Base-by-base conservation (phyloP, 1,140 invertebrate genomes). In the Venustaconcha ellipsiformis region DNA sequence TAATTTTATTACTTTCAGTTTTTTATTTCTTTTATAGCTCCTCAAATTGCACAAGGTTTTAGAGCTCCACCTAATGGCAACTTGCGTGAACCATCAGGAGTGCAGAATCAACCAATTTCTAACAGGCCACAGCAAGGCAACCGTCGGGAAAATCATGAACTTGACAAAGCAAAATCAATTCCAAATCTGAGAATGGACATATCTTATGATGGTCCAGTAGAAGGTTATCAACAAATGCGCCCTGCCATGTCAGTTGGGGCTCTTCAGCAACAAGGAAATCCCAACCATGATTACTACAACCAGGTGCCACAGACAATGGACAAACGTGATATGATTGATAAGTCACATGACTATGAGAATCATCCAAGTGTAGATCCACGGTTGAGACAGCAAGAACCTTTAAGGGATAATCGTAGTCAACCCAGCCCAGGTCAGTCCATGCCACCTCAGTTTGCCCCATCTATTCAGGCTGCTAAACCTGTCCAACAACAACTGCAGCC, bases 121-220 rank as follows among this genome's bases (percentile, higher is more conserved):
- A 74, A 71, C n/a, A 68, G 26, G 65, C 26, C 69, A 72, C 63
- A 55, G 20, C 80, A 68, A 4, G n/a, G 71, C 74, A 20, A 58
- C 60, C 56, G 15, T 56, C 57, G 63, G 71, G 79, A 67, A 72
- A 80, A 77, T 59, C 74, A 82, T n/a, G 82, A 83, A 30, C 57
- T 79, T 58, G 86, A 82, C 12, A 82, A 84, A 57, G 85, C 87
- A 15, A 87, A 86, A 67, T 88, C 87, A 14, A 87, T 86, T 26
- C 84, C 85, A 14, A 87, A 86, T 70, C 81, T 88, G 17, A 78
- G 81, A 57, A 82, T 85, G 74, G 84, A 87, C 68, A 83, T 82
- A n/a, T 80, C 80, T 12, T 83, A 83, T 57, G 80, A 83, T 30
- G 78, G 79, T 6, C 70, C 63, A 12, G 67, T 57, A 14, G 69